Evolutionary conservation across 1,140 invertebrate species (phyloP), one percentile per base, ranked within the genome.

Genomic region (Eriosoma lanigerum): DNA sequence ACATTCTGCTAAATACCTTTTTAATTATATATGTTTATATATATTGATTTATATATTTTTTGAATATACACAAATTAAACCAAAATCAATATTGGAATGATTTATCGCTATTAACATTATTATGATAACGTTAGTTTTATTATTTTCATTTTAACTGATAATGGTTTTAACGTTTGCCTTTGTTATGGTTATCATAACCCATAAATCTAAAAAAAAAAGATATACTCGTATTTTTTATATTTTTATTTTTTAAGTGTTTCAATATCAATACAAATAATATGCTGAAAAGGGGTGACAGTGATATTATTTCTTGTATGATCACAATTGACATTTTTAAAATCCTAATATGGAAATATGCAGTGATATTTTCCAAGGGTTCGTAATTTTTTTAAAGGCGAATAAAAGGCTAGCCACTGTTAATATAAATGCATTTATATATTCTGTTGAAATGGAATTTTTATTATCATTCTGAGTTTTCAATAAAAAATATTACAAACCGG

Each of bases 401-500:
- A 17, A 68, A 46, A 68, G 64, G 5, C 5, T 26, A 38, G 38
- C 21, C 64, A 24, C 64, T 68, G 29, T 44, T 44, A 32, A 62
- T 62, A 62, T 19, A 68, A 3, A 60, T 29, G 24, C 6, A 56
- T 58, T n/a, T 24, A 58, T 62, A 62, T 32, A 62, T 29, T 62
- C 24, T 5, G 8, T 12, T 13, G n/a, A 68, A 24, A 46, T 46
- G 32, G 38, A 8, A 46, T 68, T 68, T 46, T 44, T 46, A 46
- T 68, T 46, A 24, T 68, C 38, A 44, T 46, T 46, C 2, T 46
- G 62, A 46, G 21, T 68, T 66, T 68, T 68, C 64, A 46, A 68
- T 68, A 68, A 68, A 68, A 26, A 68, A 68, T 44, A 21, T 62
- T 62, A 68, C 19, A 64, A 38, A n/a, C 3, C 9, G n/a, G n/a